Evolutionary conservation across 2,888 invertebrate species (phyloP).

Genomic region (Pammene fasciana): DNA sequence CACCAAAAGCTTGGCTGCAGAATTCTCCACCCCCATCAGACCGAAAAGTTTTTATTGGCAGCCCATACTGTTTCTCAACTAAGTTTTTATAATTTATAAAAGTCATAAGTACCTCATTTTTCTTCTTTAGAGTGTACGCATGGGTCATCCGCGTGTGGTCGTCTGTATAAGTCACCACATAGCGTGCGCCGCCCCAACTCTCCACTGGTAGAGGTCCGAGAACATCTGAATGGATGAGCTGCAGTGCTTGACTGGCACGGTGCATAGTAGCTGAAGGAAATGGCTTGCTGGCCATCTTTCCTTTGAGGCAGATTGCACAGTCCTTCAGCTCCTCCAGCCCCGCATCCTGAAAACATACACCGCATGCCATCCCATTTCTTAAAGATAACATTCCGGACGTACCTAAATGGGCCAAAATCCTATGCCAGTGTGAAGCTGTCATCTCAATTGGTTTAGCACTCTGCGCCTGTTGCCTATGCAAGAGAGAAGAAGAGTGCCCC

Average conservation of each 20-base stretch:
- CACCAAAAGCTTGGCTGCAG: too few relatives aligned
- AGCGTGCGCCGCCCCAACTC: too few relatives aligned
- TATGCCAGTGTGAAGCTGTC: slow-evolving; percentile 3
- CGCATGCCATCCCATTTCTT: slow-evolving; percentile 24
- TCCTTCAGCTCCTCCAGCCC: neutral
- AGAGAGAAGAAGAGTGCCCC: slow-evolving; percentile 15
- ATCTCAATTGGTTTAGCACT: slow-evolving; percentile 7
- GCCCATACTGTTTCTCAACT: too few relatives aligned
- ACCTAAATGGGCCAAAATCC: slow-evolving; percentile 24
- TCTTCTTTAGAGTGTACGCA: too few relatives aligned
- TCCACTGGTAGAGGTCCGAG: slow-evolving; percentile 31
- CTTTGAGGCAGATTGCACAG: slow-evolving; percentile 31
- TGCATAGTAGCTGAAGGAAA: slow-evolving; percentile 1
- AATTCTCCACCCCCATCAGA: too few relatives aligned
- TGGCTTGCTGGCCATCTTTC: slow-evolving; percentile 20
- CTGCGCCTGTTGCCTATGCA: slow-evolving; percentile 11
- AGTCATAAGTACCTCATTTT: too few relatives aligned
- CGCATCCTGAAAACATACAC: slow-evolving; percentile 9
- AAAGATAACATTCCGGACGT: slow-evolving; percentile 24
- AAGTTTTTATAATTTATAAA: too few relatives aligned
- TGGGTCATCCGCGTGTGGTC: too few relatives aligned
- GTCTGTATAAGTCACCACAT: too few relatives aligned
- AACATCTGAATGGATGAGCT: slow-evolving; percentile 31
- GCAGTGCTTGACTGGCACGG: slow-evolving; percentile 10
- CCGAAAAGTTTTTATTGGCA: too few relatives aligned